Conservation (phyloP, 2,113 vertebrate genomes). For the Caretta caretta region DNA sequence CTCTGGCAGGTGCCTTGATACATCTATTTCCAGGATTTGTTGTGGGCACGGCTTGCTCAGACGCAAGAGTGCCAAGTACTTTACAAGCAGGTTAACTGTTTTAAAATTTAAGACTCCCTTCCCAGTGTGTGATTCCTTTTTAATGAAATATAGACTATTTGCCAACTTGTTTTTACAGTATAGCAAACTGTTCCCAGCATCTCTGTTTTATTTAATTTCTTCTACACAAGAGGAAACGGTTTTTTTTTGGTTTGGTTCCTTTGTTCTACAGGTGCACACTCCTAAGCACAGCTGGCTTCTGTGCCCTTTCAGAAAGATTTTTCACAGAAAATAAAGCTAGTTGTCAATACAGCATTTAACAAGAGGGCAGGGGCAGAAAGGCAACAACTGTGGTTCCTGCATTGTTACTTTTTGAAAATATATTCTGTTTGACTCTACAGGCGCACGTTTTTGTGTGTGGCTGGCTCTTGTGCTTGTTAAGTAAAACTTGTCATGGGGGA, state of each 20-base stretch:
- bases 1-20: not conserved
- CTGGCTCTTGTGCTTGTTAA: conserved; percentile 10
- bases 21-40: not conserved
- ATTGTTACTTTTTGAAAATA: not conserved
- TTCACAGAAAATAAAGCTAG: conserved; percentile 10
- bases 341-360: conserved; percentile 9
- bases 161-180: not conserved
- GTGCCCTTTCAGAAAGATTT: conserved; percentile 1
- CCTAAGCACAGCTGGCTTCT: conserved; percentile 30
- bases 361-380: not conserved
- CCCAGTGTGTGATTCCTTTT: not conserved
- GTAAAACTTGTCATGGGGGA: conserved; percentile 23
- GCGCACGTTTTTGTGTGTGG: not conserved
- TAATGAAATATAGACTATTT: not conserved
- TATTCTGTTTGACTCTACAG: not conserved
- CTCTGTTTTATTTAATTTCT: not conserved
- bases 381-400: not conserved
- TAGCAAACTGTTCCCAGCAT: not conserved
- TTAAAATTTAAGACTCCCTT: not conserved
- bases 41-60: not conserved
- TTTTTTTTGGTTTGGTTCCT: conserved; percentile 27
- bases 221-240: conserved; percentile 23
- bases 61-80: not conserved
- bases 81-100: not conserved
- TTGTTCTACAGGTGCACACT: conserved; percentile 25